phyloP scores from a whole-genome alignment of 92 coral and sea anemone genomes.

The Virgularia gustaviana region DNA sequence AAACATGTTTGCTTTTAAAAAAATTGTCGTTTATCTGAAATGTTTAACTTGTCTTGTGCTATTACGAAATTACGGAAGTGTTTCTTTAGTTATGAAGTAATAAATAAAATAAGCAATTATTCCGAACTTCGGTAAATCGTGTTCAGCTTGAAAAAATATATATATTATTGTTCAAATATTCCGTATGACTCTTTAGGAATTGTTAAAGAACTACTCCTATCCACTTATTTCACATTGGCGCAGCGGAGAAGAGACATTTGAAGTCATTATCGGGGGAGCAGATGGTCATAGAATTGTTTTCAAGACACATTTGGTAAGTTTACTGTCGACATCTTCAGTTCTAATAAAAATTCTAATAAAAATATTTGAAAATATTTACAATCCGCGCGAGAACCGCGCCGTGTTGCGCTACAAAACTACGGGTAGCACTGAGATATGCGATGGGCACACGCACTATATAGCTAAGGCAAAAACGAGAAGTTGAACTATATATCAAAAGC shows the following conservation, averaged over 20 bases:
- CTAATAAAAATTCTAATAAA: too few species aligned
- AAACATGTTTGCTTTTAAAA: too few species aligned
- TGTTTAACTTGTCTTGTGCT: neutral
- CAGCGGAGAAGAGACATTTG: slow-evolving; percentile 34
- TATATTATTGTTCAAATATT: neutral
- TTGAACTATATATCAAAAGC: too few species aligned
- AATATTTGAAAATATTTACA: too few species aligned
- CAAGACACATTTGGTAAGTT: slow-evolving; percentile 25
- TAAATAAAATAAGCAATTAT: neutral
- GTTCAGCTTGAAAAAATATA: neutral
- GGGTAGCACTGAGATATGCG: too few species aligned
- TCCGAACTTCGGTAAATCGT: too few species aligned
- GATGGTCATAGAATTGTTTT: slow-evolving; percentile 34
- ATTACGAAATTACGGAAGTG: neutral
- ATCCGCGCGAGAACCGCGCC: too few species aligned
- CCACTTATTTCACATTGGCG: slow-evolving; percentile 31
- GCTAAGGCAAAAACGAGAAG: too few species aligned
- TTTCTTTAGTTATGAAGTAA: neutral
- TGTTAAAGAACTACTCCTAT: slow-evolving; percentile 27
- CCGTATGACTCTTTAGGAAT: neutral
- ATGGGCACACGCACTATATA: too few species aligned
- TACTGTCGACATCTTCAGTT: too few species aligned
- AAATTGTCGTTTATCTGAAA: too few species aligned
- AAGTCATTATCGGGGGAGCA: slow-evolving; percentile 23
- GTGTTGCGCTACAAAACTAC: too few species aligned